These are phyloP conservation scores for Iselma pallidipennis DNA, from an alignment of 2,888 invertebrate genomes.

Conservation along the genomic window DNA sequence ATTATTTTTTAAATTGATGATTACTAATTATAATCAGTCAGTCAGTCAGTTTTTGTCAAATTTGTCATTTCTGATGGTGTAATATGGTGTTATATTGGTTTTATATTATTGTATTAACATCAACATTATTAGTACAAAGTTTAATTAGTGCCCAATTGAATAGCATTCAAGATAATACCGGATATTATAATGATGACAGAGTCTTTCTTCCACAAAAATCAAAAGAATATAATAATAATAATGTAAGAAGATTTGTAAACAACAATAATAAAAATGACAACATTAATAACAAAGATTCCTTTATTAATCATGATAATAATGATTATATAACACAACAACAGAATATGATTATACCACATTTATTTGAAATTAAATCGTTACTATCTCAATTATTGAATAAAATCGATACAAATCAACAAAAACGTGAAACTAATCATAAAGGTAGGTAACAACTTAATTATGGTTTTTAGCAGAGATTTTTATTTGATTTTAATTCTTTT, in stretches of 20 bases:
- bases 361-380: not conserved
- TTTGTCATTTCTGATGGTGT: conserved; percentile 26
- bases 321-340: not conserved
- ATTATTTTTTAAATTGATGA: no score
- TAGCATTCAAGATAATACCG: conserved; percentile 10
- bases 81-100: conserved; percentile 26
- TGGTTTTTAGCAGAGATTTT: no score
- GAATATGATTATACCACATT: not conserved
- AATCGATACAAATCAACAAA: not conserved
- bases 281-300: conserved; percentile 26
- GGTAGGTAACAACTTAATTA: not conserved
- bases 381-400: not conserved
- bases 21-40: conserved; percentile 10
- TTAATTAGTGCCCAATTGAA: conserved; percentile 26
- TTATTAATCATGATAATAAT: conserved; percentile 18
- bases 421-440: not conserved
- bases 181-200: not conserved
- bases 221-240: conserved; percentile 26
- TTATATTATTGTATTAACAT: conserved; percentile 27
- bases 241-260: conserved; percentile 33
- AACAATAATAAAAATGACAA: conserved; percentile 31
- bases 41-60: conserved; percentile 17
- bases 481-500: not conserved
- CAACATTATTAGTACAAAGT: conserved; percentile 29
- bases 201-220: conserved; percentile 14